Evolutionary conservation across 2,888 invertebrate genomes (phyloP).

Genomic region (Anagyrus pseudococci): DNA sequence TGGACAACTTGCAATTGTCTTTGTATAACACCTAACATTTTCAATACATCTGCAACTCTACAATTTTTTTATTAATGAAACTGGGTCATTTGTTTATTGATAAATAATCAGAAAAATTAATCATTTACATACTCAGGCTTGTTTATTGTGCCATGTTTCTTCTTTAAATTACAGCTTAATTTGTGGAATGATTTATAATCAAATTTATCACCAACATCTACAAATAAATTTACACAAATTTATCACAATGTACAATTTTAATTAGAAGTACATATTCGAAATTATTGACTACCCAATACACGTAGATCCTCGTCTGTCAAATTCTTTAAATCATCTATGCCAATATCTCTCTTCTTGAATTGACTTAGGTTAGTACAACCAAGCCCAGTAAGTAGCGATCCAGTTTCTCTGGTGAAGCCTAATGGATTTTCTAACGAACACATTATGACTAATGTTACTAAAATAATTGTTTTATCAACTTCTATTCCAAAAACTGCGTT

Average conservation of each 20-base stretch:
- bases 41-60: constrained; percentile 13
- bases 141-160: background rate
- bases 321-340: constrained; percentile 27
- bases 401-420: constrained; percentile 31
- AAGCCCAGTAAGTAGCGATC: constrained; percentile 20
- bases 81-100: background rate
- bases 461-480: too few relatives aligned
- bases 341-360: constrained; percentile 28
- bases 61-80: background rate
- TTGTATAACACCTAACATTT: constrained; percentile 12
- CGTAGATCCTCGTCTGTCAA: constrained; percentile 28
- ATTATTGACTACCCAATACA: constrained; percentile 13
- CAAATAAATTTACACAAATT: background rate
- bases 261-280: background rate
- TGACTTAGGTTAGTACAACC: constrained; percentile 26
- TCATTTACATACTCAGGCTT: constrained; percentile 9
- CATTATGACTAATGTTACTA: too few relatives aligned
- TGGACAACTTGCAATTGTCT: constrained; percentile 20
- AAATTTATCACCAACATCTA: constrained; percentile 28
- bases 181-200: constrained; percentile 21
- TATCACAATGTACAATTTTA: background rate
- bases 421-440: constrained; percentile 15
- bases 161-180: constrained; percentile 18
- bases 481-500: too few relatives aligned
- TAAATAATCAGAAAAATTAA: background rate